These are phyloP conservation scores for Lasioglossum albipes DNA, from an alignment of 1,140 invertebrate genomes.

Conservation along the genomic window DNA sequence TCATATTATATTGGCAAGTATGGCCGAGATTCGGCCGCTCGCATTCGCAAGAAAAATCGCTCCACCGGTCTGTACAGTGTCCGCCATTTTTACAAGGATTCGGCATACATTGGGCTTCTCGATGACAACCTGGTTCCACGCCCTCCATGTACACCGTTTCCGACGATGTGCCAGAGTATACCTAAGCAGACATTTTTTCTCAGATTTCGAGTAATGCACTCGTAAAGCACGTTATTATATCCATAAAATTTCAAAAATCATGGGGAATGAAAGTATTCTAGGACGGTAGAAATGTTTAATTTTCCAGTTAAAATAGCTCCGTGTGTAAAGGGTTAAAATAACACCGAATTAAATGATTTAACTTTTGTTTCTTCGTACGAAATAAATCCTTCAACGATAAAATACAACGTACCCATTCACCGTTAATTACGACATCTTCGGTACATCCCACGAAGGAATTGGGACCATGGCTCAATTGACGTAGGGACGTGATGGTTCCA, in stretches of 20 bases:
- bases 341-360: no score
- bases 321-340: no score
- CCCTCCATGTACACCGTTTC: conserved; percentile 78
- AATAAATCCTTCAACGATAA: not conserved
- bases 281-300: no score
- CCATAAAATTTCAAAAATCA: no score
- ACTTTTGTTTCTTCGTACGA: no score
- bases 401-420: conserved; percentile 84
- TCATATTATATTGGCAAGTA: conserved; percentile 93
- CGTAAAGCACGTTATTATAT: no score
- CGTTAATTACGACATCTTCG: conserved; percentile 93
- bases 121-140: conserved; percentile 86
- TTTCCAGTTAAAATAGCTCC: no score
- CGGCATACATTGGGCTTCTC: conserved; percentile 89
- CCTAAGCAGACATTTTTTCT: conserved; percentile 61
- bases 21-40: conserved; percentile 91
- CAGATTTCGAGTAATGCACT: no score
- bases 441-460: conserved; percentile 93
- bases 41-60: conserved; percentile 91
- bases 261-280: no score
- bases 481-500: conserved; percentile 85
- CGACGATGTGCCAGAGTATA: conserved; percentile 69
- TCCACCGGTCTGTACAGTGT: conserved; percentile 93
- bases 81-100: conserved; percentile 94
- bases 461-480: conserved; percentile 85